Conservation (phyloP, 1,140 invertebrate genomes). For the Andricus grossulariae region DNA sequence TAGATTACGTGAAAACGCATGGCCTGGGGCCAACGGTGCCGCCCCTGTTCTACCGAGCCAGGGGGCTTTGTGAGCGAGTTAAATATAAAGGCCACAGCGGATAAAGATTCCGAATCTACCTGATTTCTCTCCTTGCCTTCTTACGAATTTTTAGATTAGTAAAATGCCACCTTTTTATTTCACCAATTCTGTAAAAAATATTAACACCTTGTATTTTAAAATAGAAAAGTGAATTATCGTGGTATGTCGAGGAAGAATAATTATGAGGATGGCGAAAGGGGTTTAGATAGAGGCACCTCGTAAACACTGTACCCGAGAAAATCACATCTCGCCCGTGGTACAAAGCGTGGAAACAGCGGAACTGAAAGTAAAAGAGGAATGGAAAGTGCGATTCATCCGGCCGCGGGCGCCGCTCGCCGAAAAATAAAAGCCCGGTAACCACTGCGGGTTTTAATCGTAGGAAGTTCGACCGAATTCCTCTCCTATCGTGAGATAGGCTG, state of each 20-base stretch:
- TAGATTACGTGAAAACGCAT: conserved; percentile 60
- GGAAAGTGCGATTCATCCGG: conserved; percentile 15
- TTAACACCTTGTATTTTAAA: neutral
- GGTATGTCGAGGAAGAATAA: conserved; percentile 2
- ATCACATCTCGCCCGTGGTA: conserved; percentile 3
- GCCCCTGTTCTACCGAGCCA: conserved; percentile 37
- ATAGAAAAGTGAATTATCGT: neutral
- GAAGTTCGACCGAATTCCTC: neutral
- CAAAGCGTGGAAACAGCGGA: conserved; percentile 2
- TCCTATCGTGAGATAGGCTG: neutral
- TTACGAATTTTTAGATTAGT: neutral
- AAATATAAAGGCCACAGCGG: conserved; percentile 39
- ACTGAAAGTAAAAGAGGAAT: conserved; percentile 9
- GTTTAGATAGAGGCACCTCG: neutral
- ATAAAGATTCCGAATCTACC: conserved; percentile 18
- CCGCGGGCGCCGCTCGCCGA: conserved; percentile 4
- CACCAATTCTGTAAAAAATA: neutral
- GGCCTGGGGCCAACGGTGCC: conserved; percentile 38
- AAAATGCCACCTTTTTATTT: neutral
- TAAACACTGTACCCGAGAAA: conserved; percentile 2
- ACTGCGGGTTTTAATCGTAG: neutral
- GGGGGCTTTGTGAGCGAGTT: conserved; percentile 38
- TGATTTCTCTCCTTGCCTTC: neutral
- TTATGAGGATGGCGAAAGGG: neutral
- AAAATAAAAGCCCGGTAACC: conserved; percentile 13